These are phyloP conservation scores for Cephus pygmeus DNA, from an alignment of 2,888 invertebrate genomes.

Conservation along the genomic window DNA sequence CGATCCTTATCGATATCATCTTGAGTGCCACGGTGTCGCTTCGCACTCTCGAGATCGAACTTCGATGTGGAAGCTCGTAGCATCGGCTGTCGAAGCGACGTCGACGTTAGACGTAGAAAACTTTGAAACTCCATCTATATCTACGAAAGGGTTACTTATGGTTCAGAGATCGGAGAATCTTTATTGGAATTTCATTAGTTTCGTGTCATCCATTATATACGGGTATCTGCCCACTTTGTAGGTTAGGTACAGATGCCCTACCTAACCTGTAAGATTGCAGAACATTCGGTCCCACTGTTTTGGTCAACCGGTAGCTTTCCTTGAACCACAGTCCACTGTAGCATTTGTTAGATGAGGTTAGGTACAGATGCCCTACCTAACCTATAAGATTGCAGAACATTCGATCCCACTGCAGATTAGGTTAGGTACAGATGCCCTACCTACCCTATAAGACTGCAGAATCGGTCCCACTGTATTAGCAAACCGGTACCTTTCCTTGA, in stretches of 20 bases:
- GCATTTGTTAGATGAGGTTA: not conserved
- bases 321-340: no score
- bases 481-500: no score
- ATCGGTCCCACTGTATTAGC: no score
- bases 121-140: not conserved
- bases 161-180: not conserved
- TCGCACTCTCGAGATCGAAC: not conserved
- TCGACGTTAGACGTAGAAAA: not conserved
- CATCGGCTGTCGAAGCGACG: not conserved
- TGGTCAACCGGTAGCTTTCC: no score
- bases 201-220: not conserved
- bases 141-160: not conserved
- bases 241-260: not conserved
- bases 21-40: not conserved
- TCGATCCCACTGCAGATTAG: no score
- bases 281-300: no score
- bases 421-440: no score
- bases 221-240: not conserved
- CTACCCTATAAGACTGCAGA: no score
- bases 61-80: not conserved
- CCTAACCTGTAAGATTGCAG: no score
- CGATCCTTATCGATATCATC: not conserved
- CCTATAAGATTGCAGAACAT: no score
- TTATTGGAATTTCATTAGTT: not conserved
- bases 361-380: not conserved